Base-by-base conservation (phyloP, 2,113 vertebrate species). In the Hippocampus guttulatus region DNA sequence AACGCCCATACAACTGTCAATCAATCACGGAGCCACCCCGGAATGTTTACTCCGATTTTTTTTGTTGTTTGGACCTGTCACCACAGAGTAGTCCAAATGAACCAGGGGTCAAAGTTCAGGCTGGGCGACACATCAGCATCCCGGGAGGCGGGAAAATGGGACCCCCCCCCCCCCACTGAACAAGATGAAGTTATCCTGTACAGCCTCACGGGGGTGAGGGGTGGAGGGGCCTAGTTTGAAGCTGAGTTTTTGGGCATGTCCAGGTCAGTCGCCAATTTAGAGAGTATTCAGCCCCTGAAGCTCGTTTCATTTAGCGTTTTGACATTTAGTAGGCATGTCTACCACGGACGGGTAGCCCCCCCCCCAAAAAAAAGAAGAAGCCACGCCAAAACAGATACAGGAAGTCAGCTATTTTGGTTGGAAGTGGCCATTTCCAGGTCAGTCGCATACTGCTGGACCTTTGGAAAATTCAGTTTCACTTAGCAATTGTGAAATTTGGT, bases 1-100 rank as follows among this genome's bases (percentile, higher is more conserved):
- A 72, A 73, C 58, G 14, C 47, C 82, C 73, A 84, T 87, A 81
- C 77, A 87, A 62, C 82, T 77, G 91, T 91, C 91, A 92, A 84
- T 92, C 91, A 91, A 63, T 8, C 2, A 10, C 2, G 1, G 5
- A 18, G 8, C 64, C 8, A 70, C 72, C 72, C 62, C 71, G 40
- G 60, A 43, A 54, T 64, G 69, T 75, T 64, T 78, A 70, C 75
- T 58, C 20, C 64, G 57, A 68, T 7, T 70, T 62, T 64, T 64
- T 10, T 20, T 25, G 3, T 15, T 30, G 73, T 61, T 67, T 64
- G n/a, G 63, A 65, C 66, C 70, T 63, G 79, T 82, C 75, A 81
- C 18, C 14, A 11, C n/a, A 68, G 49, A 75, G 75, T 0, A 20
- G 75, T 41, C 69, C 21, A 1, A 77, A 69, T 71, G 51, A 80